phyloP scores from a whole-genome alignment of 2,113 vertebrate species.

The Labeo rohita region DNA sequence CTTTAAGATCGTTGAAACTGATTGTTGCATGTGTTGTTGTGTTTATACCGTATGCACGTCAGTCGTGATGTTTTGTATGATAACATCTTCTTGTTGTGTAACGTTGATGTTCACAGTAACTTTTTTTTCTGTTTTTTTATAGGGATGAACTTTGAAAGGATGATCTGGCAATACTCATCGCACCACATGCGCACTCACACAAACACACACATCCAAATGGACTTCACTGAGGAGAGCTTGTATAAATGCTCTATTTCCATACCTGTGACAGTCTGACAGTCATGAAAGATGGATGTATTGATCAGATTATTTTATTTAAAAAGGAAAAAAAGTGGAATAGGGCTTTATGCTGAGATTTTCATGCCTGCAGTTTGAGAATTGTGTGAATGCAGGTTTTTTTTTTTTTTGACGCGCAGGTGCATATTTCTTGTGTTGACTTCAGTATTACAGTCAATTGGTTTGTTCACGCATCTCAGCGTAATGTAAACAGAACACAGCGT shows the following conservation, averaged over 20 bases:
- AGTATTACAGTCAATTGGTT: slow-evolving; percentile 59
- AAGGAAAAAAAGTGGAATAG: slow-evolving; percentile 17
- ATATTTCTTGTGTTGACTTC: slow-evolving; percentile 57
- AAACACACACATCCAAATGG: slow-evolving; percentile 73
- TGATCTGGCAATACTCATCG: slow-evolving; percentile 64
- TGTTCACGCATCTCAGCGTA: slow-evolving; percentile 63
- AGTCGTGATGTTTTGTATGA: neutral
- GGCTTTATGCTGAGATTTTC: slow-evolving; percentile 51
- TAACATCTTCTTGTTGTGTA: neutral
- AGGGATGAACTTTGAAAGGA: slow-evolving; percentile 96
- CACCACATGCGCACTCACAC: slow-evolving; percentile 68
- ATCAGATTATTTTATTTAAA: slow-evolving; percentile 25
- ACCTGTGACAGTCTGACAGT: slow-evolving; percentile 43
- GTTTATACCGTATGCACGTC: neutral
- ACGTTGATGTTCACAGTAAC: slow-evolving; percentile 21
- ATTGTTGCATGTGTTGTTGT: neutral
- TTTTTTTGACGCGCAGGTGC: slow-evolving; percentile 46
- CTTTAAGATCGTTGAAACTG: neutral
- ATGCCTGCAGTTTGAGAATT: slow-evolving; percentile 51
- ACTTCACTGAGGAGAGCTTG: slow-evolving; percentile 57
- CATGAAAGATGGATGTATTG: slow-evolving; percentile 26
- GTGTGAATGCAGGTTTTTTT: slow-evolving; percentile 23
- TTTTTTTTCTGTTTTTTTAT: slow-evolving; percentile 60
- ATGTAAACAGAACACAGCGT: slow-evolving; percentile 64
- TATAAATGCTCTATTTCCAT: slow-evolving; percentile 65